Conservation (phyloP, 2,113 vertebrate species). For the Ictalurus furcatus region DNA sequence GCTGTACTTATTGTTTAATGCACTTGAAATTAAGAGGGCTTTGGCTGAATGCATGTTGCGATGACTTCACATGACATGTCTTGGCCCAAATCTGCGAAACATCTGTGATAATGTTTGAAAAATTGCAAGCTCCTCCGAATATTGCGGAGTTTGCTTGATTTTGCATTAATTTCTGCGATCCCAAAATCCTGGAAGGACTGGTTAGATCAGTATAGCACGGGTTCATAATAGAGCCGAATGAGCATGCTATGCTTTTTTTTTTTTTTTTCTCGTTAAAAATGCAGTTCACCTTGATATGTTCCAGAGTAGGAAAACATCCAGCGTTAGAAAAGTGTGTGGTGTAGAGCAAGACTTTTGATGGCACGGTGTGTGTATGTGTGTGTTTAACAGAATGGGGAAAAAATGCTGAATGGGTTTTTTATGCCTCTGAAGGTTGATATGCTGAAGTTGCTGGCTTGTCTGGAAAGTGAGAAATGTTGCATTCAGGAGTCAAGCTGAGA, state of each 20-base stretch:
- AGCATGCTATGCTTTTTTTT: constrained; percentile 33
- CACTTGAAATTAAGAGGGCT: no score
- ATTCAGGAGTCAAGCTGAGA: constrained; percentile 40
- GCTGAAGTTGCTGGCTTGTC: constrained; percentile 43
- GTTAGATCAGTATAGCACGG: background rate
- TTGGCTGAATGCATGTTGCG: no score
- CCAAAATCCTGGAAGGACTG: no score
- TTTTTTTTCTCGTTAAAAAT: background rate
- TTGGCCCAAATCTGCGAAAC: no score
- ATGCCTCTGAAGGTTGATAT: constrained; percentile 40
- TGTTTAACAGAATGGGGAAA: constrained; percentile 26
- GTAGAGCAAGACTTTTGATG: constrained; percentile 27
- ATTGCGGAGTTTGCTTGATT: no score
- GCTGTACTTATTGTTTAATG: no score
- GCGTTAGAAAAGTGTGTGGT: constrained; percentile 9
- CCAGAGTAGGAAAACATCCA: background rate
- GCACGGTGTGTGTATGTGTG: constrained; percentile 36
- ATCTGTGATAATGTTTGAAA: no score
- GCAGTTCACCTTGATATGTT: constrained; percentile 39
- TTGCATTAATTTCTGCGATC: no score
- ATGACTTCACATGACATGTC: no score
- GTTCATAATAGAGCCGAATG: constrained; percentile 8
- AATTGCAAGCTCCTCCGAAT: no score
- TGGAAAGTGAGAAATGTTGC: constrained; percentile 44
- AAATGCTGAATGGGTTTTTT: constrained; percentile 39